Evolutionary conservation across 2,888 invertebrate species (phyloP), one percentile per base, ranked within the genome.

Genomic region (Dermolepida albohirtum): DNA sequence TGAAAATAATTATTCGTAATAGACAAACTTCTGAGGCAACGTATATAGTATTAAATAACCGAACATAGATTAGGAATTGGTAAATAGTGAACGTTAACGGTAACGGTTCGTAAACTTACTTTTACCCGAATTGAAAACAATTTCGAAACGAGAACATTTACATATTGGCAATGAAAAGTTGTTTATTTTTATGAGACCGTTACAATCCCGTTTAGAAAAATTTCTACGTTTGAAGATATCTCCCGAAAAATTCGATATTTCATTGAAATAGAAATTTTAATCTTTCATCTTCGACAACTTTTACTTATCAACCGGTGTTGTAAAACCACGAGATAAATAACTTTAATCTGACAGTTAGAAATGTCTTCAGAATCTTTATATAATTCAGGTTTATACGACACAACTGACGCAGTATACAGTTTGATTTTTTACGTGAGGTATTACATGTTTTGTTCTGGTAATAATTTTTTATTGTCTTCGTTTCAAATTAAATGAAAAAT

Each of bases 91-190:
- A 10, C 29, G 14, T 14, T 14, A 29, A 29, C 44, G 43, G 14
- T 59, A 44, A 59, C 44, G 44, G 44, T 47, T 14, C 16, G 47
- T 59, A 47, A 59, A 59, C 47, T 59, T 16, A 14, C 59, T 59
- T 29, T 44, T 59, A 59, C 43, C 27, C 16, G 47, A 41, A 59
- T 59, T 59, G 29, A 59, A 59, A 27, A 6, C 29, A 44, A 29
- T 44, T 16, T 44, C 34, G 44, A 59, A 59, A 44, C 29, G 34
- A 44, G 29, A 14, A 14, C 44, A 59, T 59, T 59, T 47, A 16
- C 44, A 44, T 59, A 59, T 54, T 54, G 54, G 40, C 59, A 47
- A 44, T 47, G 59, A 47, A 59, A 12, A 12, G 29, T 17, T 39
- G 14, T 54, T 44, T 47, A 29, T 59, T 43, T 44, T 47, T 47